Evolutionary conservation across 2,888 invertebrate species (phyloP).

Genomic region (Philopedon plagiatum): DNA sequence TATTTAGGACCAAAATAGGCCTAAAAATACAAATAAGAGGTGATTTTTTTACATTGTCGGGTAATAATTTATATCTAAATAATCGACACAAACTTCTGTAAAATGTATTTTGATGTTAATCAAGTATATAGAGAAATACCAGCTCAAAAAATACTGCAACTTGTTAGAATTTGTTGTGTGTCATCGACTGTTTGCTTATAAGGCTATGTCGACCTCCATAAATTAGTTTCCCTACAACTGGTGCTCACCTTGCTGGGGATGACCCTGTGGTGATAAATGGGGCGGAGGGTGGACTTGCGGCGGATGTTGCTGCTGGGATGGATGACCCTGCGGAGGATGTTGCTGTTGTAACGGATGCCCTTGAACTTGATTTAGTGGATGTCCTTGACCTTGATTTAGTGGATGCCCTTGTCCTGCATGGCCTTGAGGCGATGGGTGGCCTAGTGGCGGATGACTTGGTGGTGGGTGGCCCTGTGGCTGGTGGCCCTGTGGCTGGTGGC

Average conservation of each 20-base stretch:
- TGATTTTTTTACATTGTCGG: too few relatives aligned
- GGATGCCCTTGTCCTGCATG: conserved; percentile 21
- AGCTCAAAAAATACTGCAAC: too few relatives aligned
- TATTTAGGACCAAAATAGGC: too few relatives aligned
- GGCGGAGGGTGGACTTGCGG: conserved; percentile 28
- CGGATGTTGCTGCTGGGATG: conserved; percentile 18
- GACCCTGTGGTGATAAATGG: conserved; percentile 45
- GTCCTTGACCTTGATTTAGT: conserved; percentile 13
- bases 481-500: neutral
- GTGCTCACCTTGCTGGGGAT: conserved; percentile 41
- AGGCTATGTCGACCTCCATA: too few relatives aligned
- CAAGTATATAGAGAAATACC: too few relatives aligned
- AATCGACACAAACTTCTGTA: too few relatives aligned
- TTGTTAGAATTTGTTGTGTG: too few relatives aligned
- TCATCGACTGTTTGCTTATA: too few relatives aligned
- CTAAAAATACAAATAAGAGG: too few relatives aligned
- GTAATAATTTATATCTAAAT: too few relatives aligned
- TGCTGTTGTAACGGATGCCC: conserved; percentile 6
- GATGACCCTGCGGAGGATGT: conserved; percentile 30
- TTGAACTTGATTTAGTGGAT: conserved; percentile 24
- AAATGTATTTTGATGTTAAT: too few relatives aligned
- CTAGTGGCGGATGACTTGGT: conserved; percentile 20
- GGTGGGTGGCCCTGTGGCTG: neutral
- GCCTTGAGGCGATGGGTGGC: conserved; percentile 4
- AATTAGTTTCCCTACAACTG: too few relatives aligned